Evolutionary conservation across 2,888 invertebrate species (phyloP).

Genomic region (Rhamnusium bicolor): DNA sequence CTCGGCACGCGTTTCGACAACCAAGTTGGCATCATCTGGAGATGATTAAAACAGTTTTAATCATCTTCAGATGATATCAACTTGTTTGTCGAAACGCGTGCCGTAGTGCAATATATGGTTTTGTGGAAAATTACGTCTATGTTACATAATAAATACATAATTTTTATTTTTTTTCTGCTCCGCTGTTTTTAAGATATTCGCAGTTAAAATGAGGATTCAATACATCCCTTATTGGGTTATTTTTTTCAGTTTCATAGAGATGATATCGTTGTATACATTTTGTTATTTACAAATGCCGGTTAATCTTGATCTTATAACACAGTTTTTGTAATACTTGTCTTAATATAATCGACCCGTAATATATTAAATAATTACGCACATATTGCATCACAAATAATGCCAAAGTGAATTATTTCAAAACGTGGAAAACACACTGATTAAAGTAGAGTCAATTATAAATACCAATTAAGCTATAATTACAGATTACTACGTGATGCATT

Average conservation of each 20-base stretch:
- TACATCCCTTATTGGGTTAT: no score
- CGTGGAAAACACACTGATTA: constrained; percentile 39
- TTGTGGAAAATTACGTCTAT: no score
- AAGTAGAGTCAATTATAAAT: constrained; percentile 38
- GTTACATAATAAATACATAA: no score
- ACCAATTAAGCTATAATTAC: constrained; percentile 37
- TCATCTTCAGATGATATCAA: no score
- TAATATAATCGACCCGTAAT: background rate
- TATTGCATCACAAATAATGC: constrained; percentile 25
- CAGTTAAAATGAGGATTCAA: no score
- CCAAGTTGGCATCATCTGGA: no score
- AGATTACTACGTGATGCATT: constrained; percentile 36
- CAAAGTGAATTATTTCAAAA: constrained; percentile 38
- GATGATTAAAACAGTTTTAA: no score
- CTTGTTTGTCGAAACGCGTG: no score
- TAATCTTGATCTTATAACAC: background rate
- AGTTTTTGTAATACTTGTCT: background rate
- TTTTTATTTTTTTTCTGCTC: no score
- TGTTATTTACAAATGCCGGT: background rate
- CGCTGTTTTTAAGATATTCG: no score
- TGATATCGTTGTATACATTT: background rate
- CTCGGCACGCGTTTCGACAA: no score
- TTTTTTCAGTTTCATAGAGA: background rate
- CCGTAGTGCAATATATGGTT: no score
- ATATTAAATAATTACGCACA: constrained; percentile 31